Base-by-base conservation (phyloP, 2,797 vertebrate genomes). In the Neosilurus mollespiculum region DNA sequence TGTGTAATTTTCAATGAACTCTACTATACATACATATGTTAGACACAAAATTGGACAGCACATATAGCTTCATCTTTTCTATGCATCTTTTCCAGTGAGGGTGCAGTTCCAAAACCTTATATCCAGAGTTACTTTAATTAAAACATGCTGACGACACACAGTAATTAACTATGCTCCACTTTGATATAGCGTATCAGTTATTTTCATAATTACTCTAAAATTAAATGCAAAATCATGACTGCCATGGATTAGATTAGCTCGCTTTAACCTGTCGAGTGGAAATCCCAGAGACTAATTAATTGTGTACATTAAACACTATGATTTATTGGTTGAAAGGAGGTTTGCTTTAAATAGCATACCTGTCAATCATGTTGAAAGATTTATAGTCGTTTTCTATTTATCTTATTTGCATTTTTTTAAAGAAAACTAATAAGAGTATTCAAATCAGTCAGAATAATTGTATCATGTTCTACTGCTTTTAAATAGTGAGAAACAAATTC, bases 211-310 rank as follows among this genome's bases (percentile, higher is more conserved):
- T 87, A 84, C 66, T 80, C 62, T 43, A 82, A 76, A 84, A 85
- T 87, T 79, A 84, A 81, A 84, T 84, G 80, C 82, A 84, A 67
- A 86, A 78, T 87, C 84, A 80, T 51, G 72, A 75, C 49, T 61
- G 54, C 84, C 67, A 87, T 78, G 58, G 61, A 87, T 88, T 86
- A 84, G 86, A 87, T 86, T 87, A 85, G 84, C 84, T 81, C 15
- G 49, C 65, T 73, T 56, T 85, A 85, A 85, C 87, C 85, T 85
- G 81, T 80, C 58, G 24, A 70, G 81, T 78, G 71, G 84, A 78
- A 86, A 82, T 83, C 87, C 85, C 67, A 14, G 49, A 70, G 78
- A 77, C 77, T 59, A 82, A 86, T 88, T 85, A 88, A 81, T 70
- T 88, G 86, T 86, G 71, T 84, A 86, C 77, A 78, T 87, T 83